Base-by-base conservation (phyloP, 1,140 invertebrate genomes). In the Brachionus paranguensis region DNA sequence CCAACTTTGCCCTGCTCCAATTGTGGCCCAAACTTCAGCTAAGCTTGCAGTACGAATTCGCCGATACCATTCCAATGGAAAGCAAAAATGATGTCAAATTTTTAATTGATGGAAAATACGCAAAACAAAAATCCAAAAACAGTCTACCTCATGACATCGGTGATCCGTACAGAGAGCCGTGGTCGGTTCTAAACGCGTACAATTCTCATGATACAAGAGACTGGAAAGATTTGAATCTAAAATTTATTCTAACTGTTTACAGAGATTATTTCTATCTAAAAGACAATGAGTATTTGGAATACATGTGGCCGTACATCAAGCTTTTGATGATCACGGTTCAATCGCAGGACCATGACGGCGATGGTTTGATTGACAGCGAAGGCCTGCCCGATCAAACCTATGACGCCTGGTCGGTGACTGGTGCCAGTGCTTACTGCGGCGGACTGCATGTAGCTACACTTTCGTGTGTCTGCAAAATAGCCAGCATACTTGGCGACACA, bases 171-270 rank as follows among this genome's bases (percentile, higher is more conserved):
- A 94, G 95, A 88, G 92, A 94, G 84, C 94, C 95, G 14, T 96
- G 95, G 89, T 89, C 90, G 1, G 88, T 92, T 78, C 93, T 96
- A 85, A 97, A 98, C 90, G 92, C 93, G 24, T 98, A 98, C 90
- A 93, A 93, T 47, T 93, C 96, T 85, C 95, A 96, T 88, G 94
- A 96, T 88, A 95, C 96, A 6, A 93, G 93, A 78, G 91, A 94
- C 85, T 97, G 95, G 96, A 93, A 94, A 86, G 96, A 98, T 91
- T 91, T 98, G 43, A 96, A 96, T 91, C 91, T 94, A 1, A 97
- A 97, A 91, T 97, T 96, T 90, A 93, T 98, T 27, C 90, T 98
- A 55, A 93, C 94, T 85, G 87, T 88, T 6, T 95, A 90, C 86
- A 86, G 91, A 55, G 91, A 96, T 90, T 94, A 93, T 87, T 90